These are phyloP conservation scores for Chesias legatella DNA, from an alignment of 2,888 invertebrate species.

Conservation along the genomic window DNA sequence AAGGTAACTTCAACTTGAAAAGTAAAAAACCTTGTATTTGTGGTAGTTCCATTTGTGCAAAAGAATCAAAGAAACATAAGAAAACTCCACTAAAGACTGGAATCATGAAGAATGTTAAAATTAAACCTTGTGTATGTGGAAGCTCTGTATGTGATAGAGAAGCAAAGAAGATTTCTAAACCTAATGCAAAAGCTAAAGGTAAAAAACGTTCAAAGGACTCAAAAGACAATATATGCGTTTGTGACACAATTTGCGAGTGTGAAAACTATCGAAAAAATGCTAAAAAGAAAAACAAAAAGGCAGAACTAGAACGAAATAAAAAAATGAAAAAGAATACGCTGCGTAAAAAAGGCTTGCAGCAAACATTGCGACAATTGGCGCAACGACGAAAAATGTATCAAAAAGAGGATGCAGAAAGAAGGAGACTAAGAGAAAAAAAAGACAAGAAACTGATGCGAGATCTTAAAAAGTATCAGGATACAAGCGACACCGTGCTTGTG, in stretches of 20 bases:
- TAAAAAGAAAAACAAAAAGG: slow-evolving; percentile 1
- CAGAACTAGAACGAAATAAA: background rate
- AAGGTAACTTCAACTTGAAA: background rate
- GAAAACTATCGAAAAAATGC: slow-evolving; percentile 4
- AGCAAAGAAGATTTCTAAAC: slow-evolving; percentile 1
- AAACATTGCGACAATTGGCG: slow-evolving; percentile 1
- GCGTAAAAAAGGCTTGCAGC: too few relatives aligned
- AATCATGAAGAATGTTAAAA: background rate
- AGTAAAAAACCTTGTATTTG: background rate
- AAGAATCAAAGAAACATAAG: background rate
- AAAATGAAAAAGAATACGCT: background rate
- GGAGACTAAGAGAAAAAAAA: slow-evolving; percentile 17
- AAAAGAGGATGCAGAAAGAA: slow-evolving; percentile 21
- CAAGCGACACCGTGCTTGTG: slow-evolving; percentile 24
- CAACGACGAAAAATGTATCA: slow-evolving; percentile 13
- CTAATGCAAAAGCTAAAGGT: background rate
- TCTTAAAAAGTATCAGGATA: slow-evolving; percentile 22
- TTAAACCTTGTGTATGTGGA: slow-evolving; percentile 25
- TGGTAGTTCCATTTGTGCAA: background rate
- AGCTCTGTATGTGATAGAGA: slow-evolving; percentile 29
- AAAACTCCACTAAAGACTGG: background rate
- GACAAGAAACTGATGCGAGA: slow-evolving; percentile 23
- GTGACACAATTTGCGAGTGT: too few relatives aligned
- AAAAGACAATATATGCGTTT: too few relatives aligned
- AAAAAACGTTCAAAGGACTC: background rate